Evolutionary conservation across 2,888 invertebrate species (phyloP), one percentile per base, ranked within the genome.

Genomic region (Leptopilina myrica): DNA sequence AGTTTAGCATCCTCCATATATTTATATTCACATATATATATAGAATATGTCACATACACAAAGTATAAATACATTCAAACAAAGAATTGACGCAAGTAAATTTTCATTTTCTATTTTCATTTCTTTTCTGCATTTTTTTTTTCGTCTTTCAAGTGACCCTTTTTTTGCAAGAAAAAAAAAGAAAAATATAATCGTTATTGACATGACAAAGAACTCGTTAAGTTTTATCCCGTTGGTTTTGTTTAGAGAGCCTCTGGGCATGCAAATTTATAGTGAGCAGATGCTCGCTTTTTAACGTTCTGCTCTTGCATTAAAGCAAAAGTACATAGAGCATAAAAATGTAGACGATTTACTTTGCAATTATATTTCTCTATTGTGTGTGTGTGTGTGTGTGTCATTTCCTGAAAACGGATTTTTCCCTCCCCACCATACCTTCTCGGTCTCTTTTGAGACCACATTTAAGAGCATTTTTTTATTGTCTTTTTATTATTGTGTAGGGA

Each of bases 241-340:
- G 26, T 53, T 69, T 8, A 69, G 53, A 69, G 53, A 49, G 69
- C 69, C 49, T 69, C 69, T 20, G 53, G 53, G 26, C 69, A 69
- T 14, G 69, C 26, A 53, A 20, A 69, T 49, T 69, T 69, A 26
- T 20, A 53, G 33, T 26, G 53, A 20, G 49, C 53, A 26, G 33
- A 69, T 69, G 69, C 53, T 53, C 69, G 26, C 14, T 69, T 69
- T 69, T 69, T 53, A 14, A 20, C 15, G 49, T 49, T 49, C 49
- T 33, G 14, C 26, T 12, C 53, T 53, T 69, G 69, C 8, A 69
- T 33, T 69, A 69, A 69, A 69, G 11, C 69, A 69, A n/a, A 69
- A 49, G 49, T 11, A 26, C 26, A 49, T 20, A 69, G 49, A 33
- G 69, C 69, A 69, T 33, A 69, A 69, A 49, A 53, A 69, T 12